Evolutionary conservation across 2,113 vertebrate species (phyloP).

Genomic region (Eurypyga helias): DNA sequence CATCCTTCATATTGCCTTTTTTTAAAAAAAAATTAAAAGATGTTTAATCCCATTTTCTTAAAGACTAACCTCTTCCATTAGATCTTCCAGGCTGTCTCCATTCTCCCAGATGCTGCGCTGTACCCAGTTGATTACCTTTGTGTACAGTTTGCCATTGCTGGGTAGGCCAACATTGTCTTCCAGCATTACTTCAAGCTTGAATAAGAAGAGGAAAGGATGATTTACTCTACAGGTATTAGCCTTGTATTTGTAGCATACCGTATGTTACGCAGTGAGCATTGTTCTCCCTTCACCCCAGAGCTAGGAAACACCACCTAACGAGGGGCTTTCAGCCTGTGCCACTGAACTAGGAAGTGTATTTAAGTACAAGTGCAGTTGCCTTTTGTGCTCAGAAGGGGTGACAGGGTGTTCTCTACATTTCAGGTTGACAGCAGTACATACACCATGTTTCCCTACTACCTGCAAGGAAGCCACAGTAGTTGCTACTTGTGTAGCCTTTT

Average conservation of each 20-base stretch:
- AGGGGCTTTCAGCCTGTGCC: background rate
- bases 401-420: background rate
- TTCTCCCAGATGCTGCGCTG: constrained; percentile 98
- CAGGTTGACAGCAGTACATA: background rate
- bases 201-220: background rate
- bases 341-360: background rate
- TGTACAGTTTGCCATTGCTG: constrained; percentile 97
- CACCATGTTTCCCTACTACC: background rate
- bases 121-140: constrained; percentile 99
- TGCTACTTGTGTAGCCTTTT: background rate
- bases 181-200: constrained; percentile 96
- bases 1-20: constrained; percentile 70
- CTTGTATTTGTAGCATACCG: background rate
- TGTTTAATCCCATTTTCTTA: constrained; percentile 73
- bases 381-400: background rate
- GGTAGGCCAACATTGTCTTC: constrained; percentile 96
- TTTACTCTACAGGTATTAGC: background rate
- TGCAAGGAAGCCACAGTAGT: background rate
- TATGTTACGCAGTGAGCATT: background rate
- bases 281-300: background rate
- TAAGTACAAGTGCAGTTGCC: background rate
- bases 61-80: constrained; percentile 99
- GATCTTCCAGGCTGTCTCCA: constrained; percentile 91
- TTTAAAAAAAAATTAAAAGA: background rate
- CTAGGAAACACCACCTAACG: background rate